Conservation (phyloP, 1,140 invertebrate species). For the Idris sp. region DNA sequence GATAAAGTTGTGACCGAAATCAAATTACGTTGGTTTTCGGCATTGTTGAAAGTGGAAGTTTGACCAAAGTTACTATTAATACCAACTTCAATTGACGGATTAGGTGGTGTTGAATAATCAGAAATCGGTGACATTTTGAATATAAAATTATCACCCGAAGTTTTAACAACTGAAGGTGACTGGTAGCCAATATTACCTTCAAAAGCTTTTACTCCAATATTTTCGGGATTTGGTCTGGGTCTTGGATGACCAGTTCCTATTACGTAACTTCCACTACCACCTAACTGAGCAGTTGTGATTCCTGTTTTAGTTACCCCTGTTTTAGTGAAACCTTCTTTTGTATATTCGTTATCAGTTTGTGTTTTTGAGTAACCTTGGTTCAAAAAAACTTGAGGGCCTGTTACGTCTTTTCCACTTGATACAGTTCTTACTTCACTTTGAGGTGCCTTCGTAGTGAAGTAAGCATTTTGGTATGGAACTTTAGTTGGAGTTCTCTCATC, state of each 20-base stretch:
- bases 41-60: constrained; percentile 7
- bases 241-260: constrained; percentile 55
- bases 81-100: constrained; percentile 58
- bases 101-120: constrained; percentile 65
- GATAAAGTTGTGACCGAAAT: constrained; percentile 57
- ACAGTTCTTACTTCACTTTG: constrained; percentile 30
- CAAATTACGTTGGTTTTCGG: constrained; percentile 2
- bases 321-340: constrained; percentile 71
- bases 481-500: constrained; percentile 58
- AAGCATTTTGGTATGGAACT: constrained; percentile 48
- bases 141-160: not conserved
- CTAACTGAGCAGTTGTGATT: constrained; percentile 72
- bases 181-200: constrained; percentile 65
- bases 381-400: constrained; percentile 31
- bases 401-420: constrained; percentile 22
- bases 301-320: constrained; percentile 74
- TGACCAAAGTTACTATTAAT: constrained; percentile 14
- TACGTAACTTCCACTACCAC: constrained; percentile 72
- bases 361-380: constrained; percentile 21
- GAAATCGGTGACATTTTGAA: constrained; percentile 1
- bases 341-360: constrained; percentile 45
- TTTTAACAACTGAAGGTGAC: constrained; percentile 13
- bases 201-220: constrained; percentile 73
- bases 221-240: constrained; percentile 62
- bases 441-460: constrained; percentile 27